Base-by-base conservation (phyloP, 2,113 vertebrate genomes). In the Accipiter virgatus region DNA sequence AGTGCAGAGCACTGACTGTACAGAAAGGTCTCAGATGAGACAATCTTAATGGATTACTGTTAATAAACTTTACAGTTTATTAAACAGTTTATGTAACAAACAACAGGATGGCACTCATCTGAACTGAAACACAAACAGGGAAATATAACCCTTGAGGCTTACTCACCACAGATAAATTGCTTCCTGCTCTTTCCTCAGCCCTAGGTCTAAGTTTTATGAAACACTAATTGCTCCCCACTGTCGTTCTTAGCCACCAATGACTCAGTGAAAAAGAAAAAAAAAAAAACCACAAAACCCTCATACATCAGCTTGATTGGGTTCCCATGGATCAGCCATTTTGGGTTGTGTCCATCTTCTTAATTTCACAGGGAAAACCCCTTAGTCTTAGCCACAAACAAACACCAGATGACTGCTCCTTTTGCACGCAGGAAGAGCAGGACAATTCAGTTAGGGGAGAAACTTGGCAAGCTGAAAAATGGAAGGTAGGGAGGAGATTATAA, bases 51-150 rank as follows among this genome's bases (percentile, higher is more conserved):
- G 81, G 87, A 93, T 96, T 95, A 77, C 81, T 83, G 87, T 90
- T 96, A 96, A 96, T 95, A 96, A 95, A 86, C 91, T 90, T 90
- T 93, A 82, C 53, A 88, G 87, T 88, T 96, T 96, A 97, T 97
- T 97, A 95, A 97, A 90, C 62, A 91, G 91, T 85, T 89, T 95
- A 93, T 95, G 91, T 95, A 96, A 85, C 91, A 97, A 95, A 79
- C 81, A 96, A 93, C 89, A 94, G 84, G 91, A 94, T 95, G 75
- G 84, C 84, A 90, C 87, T 96, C 71, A 58, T 93, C 70, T 87
- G 53, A 95, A 82, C 66, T 93, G 89, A 95, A 95, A 95, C 31
- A 89, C 48, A 92, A 96, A 90, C 58, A 83, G 82, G 78, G 84
- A 95, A 96, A 96, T 93, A 78, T n/a, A 62, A 70, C 91, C 96